Evolutionary conservation across 2,113 vertebrate genomes (phyloP).

Genomic region (Chionis minor): DNA sequence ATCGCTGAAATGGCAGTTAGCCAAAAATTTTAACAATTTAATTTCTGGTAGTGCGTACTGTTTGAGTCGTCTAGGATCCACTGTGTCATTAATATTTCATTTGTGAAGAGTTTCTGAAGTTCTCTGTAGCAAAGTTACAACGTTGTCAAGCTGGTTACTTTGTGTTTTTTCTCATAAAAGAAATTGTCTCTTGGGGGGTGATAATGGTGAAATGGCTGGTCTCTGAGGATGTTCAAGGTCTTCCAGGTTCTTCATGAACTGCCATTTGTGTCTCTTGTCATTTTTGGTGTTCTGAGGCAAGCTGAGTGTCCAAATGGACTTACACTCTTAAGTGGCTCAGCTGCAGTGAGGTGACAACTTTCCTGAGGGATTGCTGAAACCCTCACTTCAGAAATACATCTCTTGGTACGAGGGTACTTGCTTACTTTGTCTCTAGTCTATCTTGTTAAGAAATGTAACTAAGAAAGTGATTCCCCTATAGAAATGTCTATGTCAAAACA

Average conservation of each 20-base stretch:
- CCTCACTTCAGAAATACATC: not conserved
- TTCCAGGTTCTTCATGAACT: not conserved
- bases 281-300: not conserved
- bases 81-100: not conserved
- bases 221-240: not conserved
- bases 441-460: not conserved
- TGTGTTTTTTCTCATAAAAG: not conserved
- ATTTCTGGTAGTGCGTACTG: not conserved
- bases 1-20: conserved; percentile 40
- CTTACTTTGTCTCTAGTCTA: not conserved
- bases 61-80: not conserved
- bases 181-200: not conserved
- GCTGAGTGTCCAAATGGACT: not conserved
- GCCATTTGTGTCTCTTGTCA: not conserved
- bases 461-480: not conserved
- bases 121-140: not conserved
- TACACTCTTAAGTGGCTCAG: not conserved
- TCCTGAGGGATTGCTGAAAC: not conserved
- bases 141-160: not conserved
- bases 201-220: not conserved
- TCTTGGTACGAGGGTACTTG: not conserved
- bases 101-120: not conserved
- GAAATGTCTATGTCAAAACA: not conserved
- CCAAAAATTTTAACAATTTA: conserved; percentile 55
- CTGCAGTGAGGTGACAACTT: not conserved